Conservation (phyloP, 2,113 vertebrate genomes). For the Muntiacus reevesi region DNA sequence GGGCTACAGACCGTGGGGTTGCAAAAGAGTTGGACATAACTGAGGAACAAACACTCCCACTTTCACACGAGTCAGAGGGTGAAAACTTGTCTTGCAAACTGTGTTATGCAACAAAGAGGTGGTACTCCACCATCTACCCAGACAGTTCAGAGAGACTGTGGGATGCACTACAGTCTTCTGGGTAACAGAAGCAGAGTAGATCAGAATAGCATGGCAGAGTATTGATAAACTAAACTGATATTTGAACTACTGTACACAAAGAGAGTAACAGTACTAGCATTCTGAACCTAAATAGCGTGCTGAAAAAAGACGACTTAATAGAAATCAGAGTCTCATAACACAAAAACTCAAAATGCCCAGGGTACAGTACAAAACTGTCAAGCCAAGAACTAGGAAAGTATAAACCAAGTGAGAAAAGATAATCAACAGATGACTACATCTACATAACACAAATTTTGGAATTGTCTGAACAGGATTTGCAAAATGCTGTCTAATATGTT, state of each 20-base stretch:
- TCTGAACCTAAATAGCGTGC: not conserved
- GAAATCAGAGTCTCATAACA: not conserved
- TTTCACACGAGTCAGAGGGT: not conserved
- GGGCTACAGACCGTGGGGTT: not conserved
- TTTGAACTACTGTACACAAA: not conserved
- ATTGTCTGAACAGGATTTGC: not conserved
- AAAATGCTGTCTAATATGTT: not conserved
- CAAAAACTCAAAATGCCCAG: not conserved
- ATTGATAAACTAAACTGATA: not conserved
- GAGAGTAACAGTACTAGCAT: not conserved
- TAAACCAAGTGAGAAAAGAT: slow-evolving; percentile 6
- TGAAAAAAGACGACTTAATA: not conserved
- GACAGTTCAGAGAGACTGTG: not conserved
- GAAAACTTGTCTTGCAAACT: not conserved
- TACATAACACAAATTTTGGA: not conserved
- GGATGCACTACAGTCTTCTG: not conserved
- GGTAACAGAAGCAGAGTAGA: not conserved
- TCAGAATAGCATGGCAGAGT: not conserved
- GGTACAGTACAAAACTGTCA: not conserved
- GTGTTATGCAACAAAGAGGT: not conserved
- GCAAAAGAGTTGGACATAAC: not conserved
- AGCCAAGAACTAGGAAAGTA: not conserved
- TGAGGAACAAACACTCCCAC: not conserved
- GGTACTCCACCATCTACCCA: not conserved
- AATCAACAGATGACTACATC: not conserved